A percentile compares a stretch with the other conserved stretches of the same genome.
These are phyloP conservation scores for Euphonia xanthogaster DNA, from an alignment of 2,797 vertebrate species.

Conservation along the genomic window DNA sequence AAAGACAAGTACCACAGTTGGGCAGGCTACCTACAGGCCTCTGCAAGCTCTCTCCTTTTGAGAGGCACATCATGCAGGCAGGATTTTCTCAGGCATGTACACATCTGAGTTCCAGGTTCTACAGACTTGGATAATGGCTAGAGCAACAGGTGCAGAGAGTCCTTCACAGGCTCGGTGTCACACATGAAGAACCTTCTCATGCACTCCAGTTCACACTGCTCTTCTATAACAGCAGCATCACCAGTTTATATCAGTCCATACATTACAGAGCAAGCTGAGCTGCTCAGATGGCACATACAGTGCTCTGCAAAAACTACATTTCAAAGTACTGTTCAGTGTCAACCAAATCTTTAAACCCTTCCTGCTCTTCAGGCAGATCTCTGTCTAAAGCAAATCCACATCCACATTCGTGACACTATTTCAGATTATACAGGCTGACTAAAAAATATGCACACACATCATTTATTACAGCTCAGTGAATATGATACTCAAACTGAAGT, in stretches of 20 bases:
- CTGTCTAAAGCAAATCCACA: background rate
- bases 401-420: rapidly evolving
- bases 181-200: background rate
- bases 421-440: background rate
- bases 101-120: background rate
- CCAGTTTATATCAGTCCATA: background rate
- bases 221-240: background rate
- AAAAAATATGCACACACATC: background rate
- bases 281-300: background rate
- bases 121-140: background rate
- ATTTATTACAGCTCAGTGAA: background rate
- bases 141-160: background rate
- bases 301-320: background rate
- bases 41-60: background rate
- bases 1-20: background rate
- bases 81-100: background rate
- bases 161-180: background rate
- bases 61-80: background rate
- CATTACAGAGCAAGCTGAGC: background rate
- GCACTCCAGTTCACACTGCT: background rate
- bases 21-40: background rate
- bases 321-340: background rate
- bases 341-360: background rate
- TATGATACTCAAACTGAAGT: background rate
- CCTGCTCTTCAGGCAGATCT: background rate